A percentile compares a stretch with the other conserved stretches of the same genome.
Conservation (phyloP, 2,888 invertebrate species). For the Patella depressa region DNA sequence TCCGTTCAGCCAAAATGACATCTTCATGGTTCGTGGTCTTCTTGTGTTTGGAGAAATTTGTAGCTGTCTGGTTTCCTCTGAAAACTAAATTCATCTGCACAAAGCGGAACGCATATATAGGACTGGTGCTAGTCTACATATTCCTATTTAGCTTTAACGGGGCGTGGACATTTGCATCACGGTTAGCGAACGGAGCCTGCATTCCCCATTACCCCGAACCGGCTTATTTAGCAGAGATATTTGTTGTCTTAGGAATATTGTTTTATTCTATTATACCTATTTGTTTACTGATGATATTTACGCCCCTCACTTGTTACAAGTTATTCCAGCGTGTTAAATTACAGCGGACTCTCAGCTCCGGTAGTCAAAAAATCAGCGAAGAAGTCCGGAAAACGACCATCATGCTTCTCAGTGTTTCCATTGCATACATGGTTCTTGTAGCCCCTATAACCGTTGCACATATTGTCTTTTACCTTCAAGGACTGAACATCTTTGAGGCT, state of each 20-base stretch:
- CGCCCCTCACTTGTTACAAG: slow-evolving; percentile 37
- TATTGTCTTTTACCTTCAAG: slow-evolving; percentile 37
- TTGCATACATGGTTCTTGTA: slow-evolving; percentile 51
- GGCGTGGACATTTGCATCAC: slow-evolving; percentile 46
- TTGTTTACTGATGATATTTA: slow-evolving; percentile 38
- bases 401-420: slow-evolving; percentile 49
- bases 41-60: slow-evolving; percentile 49
- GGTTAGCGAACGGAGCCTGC: slow-evolving; percentile 38
- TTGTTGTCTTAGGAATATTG: slow-evolving; percentile 34
- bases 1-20: slow-evolving; percentile 47
- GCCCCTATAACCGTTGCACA: slow-evolving; percentile 52
- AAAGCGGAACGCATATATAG: slow-evolving; percentile 30
- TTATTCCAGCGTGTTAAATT: slow-evolving; percentile 24
- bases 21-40: slow-evolving; percentile 55
- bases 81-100: slow-evolving; percentile 45
- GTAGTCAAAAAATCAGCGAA: slow-evolving; percentile 15
- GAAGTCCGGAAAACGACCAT: slow-evolving; percentile 39
- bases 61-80: slow-evolving; percentile 51
- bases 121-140: slow-evolving; percentile 36
- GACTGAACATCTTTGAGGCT: slow-evolving; percentile 46
- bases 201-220: slow-evolving; percentile 38
- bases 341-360: slow-evolving; percentile 16
- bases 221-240: slow-evolving; percentile 29
- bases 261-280: slow-evolving; percentile 44
- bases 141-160: slow-evolving; percentile 38